Percentiles rank a stretch among this genome's conserved stretches.
These are phyloP conservation scores for Rhizoglyphus robini DNA, from an alignment of 1,140 invertebrate species.

Conservation along the genomic window DNA sequence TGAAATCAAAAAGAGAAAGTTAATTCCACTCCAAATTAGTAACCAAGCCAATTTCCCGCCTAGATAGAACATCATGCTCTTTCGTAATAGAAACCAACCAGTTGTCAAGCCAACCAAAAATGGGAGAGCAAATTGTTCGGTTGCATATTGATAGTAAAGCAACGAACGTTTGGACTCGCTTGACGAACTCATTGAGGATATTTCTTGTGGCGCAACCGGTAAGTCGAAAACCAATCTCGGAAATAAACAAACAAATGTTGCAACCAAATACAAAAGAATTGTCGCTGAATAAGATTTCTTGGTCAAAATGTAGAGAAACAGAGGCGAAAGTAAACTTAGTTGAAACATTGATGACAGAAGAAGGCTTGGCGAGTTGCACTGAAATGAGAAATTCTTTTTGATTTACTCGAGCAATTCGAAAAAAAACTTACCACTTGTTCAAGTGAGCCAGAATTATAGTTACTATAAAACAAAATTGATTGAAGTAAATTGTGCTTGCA, in stretches of 20 bases:
- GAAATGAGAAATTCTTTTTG: neutral
- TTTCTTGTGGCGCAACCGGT: neutral
- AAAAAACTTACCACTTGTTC: constrained; percentile 12
- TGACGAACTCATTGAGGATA: neutral
- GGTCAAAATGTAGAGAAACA: constrained; percentile 1
- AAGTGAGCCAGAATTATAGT: neutral
- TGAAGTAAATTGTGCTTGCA: neutral
- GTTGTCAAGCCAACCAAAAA: constrained; percentile 4
- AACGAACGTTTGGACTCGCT: neutral
- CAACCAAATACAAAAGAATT: too few relatives aligned
- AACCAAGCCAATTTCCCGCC: neutral
- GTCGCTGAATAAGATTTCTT: constrained; percentile 1
- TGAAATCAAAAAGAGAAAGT: neutral
- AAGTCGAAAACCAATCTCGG: neutral
- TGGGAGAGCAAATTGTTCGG: neutral
- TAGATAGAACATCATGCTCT: neutral
- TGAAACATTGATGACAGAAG: constrained; percentile 5
- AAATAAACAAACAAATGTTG: neutral
- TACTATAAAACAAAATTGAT: neutral
- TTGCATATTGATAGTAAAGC: neutral
- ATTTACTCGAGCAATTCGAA: neutral
- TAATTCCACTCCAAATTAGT: neutral
- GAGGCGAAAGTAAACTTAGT: constrained; percentile 2
- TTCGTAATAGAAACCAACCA: too few relatives aligned
- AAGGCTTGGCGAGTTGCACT: constrained; percentile 5